Conservation (phyloP, 1,140 invertebrate genomes). For the Macrostomum lignano region DNA sequence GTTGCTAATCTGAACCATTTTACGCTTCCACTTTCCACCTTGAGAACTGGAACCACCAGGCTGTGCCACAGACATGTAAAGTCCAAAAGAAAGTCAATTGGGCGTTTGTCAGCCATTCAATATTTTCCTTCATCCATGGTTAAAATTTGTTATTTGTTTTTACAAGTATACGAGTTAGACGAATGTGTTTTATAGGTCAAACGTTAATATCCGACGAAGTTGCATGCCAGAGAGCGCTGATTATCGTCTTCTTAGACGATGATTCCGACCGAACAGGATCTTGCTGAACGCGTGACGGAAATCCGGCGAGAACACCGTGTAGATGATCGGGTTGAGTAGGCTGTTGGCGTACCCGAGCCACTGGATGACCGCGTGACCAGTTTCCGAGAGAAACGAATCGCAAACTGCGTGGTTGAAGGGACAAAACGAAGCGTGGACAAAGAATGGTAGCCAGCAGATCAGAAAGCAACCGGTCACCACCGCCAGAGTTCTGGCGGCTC, state of each 20-base stretch:
- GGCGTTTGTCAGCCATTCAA: too few relatives aligned
- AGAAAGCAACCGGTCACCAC: constrained; percentile 13
- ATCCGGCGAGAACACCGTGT: constrained; percentile 10
- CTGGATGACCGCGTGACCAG: constrained; percentile 10
- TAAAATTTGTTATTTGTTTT: too few relatives aligned
- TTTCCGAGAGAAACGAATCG: constrained; percentile 12
- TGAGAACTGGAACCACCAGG: too few relatives aligned
- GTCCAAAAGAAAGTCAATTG: too few relatives aligned
- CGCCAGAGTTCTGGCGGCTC: constrained; percentile 15
- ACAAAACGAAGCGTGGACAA: constrained; percentile 8
- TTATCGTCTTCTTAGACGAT: background rate
- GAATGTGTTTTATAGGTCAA: too few relatives aligned
- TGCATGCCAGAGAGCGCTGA: too few relatives aligned
- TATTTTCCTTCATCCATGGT: too few relatives aligned
- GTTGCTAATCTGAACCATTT: too few relatives aligned
- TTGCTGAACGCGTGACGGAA: constrained; percentile 9
- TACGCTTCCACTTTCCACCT: too few relatives aligned
- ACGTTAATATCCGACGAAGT: too few relatives aligned
- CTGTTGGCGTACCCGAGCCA: constrained; percentile 9
- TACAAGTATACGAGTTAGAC: too few relatives aligned
- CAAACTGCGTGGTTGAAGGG: constrained; percentile 6
- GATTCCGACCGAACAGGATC: constrained; percentile 8
- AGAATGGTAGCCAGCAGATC: constrained; percentile 9
- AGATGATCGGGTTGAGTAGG: constrained; percentile 9
- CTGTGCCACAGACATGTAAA: too few relatives aligned